Evolutionary conservation across 1,140 invertebrate genomes (phyloP).

Genomic region (Oncopodura yosiiana): DNA sequence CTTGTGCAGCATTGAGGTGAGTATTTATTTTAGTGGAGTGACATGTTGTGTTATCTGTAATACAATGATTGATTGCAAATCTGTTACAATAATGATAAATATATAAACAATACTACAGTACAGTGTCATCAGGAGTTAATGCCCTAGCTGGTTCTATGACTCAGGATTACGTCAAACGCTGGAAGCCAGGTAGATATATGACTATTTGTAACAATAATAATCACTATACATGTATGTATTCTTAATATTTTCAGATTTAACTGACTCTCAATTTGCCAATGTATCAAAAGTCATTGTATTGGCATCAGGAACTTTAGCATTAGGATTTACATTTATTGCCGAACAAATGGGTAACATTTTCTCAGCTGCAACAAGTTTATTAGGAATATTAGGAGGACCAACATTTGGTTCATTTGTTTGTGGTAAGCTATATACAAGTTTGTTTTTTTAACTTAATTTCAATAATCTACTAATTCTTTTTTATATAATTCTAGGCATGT

Average conservation of each 20-base stretch:
- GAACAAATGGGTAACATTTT: conserved; percentile 32
- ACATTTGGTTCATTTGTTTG: conserved; percentile 62
- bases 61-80: no score
- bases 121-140: conserved; percentile 23
- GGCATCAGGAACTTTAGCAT: conserved; percentile 7
- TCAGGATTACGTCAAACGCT: conserved; percentile 26
- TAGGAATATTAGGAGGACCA: conserved; percentile 51
- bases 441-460: not conserved
- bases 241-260: no score
- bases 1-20: no score
- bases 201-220: no score
- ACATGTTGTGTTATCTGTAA: no score
- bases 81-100: no score
- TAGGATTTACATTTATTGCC: conserved; percentile 29
- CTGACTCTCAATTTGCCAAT: conserved; percentile 7
- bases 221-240: no score
- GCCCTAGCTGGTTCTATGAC: conserved; percentile 13
- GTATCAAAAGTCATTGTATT: conserved; percentile 12
- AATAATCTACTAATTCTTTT: not conserved
- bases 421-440: conserved; percentile 58
- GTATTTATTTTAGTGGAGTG: no score
- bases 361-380: conserved; percentile 26
- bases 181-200: conserved; percentile 8
- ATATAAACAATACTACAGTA: conserved; percentile 9
- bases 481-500: not conserved